Conservation (phyloP, 2,113 vertebrate genomes). For the Malurus elegans region DNA sequence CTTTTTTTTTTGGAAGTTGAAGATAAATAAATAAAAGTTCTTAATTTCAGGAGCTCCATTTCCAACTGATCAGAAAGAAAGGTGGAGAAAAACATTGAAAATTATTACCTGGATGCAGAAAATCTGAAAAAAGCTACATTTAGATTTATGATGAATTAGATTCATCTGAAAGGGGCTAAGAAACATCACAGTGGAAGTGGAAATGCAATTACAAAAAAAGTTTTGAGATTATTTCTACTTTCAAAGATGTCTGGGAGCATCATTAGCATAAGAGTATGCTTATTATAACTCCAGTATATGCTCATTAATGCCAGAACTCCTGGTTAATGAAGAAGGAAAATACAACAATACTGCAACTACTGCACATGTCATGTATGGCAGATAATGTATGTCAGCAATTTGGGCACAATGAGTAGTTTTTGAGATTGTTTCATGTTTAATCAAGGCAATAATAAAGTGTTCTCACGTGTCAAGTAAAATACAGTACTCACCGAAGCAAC, state of each 20-base stretch:
- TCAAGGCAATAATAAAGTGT: neutral
- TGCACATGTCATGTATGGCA: neutral
- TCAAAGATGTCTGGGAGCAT: neutral
- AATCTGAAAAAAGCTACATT: neutral
- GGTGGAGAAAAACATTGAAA: neutral
- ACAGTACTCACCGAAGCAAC: neutral
- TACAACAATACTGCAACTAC: neutral
- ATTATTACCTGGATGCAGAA: neutral
- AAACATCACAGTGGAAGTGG: neutral
- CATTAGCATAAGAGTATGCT: neutral
- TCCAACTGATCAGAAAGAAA: neutral
- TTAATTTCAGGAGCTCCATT: conserved; percentile 1
- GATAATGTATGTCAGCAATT: neutral
- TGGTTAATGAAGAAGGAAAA: neutral
- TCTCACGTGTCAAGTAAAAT: neutral
- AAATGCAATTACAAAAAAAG: neutral
- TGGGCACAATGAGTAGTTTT: neutral
- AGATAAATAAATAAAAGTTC: neutral
- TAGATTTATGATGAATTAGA: neutral
- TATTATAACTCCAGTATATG: neutral
- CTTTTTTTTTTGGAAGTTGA: conserved; percentile 7
- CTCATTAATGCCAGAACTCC: neutral
- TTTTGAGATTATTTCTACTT: neutral
- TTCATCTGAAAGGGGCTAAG: neutral
- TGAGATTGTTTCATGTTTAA: neutral